Conservation (phyloP, 2,888 invertebrate genomes). For the Tetragonisca angustula region DNA sequence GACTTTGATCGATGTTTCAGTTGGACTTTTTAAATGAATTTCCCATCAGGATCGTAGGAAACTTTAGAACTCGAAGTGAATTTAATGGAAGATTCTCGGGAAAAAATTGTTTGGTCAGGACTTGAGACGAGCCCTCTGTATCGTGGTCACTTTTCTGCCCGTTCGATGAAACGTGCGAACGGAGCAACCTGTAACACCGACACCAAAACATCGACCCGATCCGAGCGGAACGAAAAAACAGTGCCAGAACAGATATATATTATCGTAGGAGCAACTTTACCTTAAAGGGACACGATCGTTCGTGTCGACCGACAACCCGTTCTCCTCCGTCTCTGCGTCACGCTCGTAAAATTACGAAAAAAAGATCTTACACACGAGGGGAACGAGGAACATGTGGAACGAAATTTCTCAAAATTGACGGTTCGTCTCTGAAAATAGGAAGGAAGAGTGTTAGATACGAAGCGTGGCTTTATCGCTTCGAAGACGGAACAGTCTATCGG, state of each 20-base stretch:
- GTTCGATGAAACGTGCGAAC: neutral
- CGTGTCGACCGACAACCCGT: neutral
- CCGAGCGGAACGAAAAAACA: constrained; percentile 18
- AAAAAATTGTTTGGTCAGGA: neutral
- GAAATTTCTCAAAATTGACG: neutral
- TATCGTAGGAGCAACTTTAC: constrained; percentile 35
- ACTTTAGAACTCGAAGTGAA: neutral
- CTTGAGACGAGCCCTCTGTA: neutral
- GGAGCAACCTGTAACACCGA: constrained; percentile 19
- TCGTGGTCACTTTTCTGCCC: neutral
- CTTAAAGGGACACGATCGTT: constrained; percentile 54
- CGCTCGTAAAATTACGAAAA: no score
- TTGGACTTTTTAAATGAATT: neutral
- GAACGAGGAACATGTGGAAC: neutral
- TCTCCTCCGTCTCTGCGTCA: neutral
- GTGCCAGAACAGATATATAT: constrained; percentile 19
- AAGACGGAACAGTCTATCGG: constrained; percentile 60
- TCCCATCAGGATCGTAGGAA: neutral
- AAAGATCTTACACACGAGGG: neutral
- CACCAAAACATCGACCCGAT: constrained; percentile 17
- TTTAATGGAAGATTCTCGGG: no score
- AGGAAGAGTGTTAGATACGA: constrained; percentile 3
- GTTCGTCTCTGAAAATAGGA: neutral
- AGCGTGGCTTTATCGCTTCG: constrained; percentile 35
- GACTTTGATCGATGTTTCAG: neutral